Evolutionary conservation across 2,888 invertebrate genomes (phyloP).

Genomic region (Macrostomum cliftonense): DNA sequence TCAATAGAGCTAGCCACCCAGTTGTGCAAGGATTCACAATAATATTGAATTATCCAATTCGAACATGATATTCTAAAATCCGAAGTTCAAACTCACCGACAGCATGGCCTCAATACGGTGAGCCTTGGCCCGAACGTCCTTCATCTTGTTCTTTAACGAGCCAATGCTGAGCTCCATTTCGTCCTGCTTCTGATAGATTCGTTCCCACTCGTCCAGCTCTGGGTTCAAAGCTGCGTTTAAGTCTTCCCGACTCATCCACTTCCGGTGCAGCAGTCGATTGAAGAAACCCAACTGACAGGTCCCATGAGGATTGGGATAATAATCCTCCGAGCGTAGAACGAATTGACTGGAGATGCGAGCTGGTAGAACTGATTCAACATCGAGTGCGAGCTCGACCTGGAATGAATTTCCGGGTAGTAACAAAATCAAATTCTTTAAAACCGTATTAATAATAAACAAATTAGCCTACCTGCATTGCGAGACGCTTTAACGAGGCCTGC

Average conservation of each 20-base stretch:
- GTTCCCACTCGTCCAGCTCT: not conserved
- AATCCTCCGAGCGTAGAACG: constrained; percentile 13
- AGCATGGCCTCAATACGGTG: not conserved
- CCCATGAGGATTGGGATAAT: constrained; percentile 29
- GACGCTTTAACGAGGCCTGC: constrained; percentile 25
- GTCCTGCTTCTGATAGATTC: constrained; percentile 49
- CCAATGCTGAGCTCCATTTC: constrained; percentile 54
- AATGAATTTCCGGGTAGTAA: too few species aligned
- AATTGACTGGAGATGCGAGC: constrained; percentile 18
- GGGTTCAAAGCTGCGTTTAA: not conserved
- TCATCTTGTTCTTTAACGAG: constrained; percentile 47
- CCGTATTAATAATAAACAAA: too few species aligned
- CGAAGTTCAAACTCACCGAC: not conserved
- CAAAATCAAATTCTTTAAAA: too few species aligned
- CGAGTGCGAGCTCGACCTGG: constrained; percentile 26
- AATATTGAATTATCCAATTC: too few species aligned
- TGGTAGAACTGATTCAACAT: constrained; percentile 24
- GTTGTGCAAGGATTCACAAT: too few species aligned
- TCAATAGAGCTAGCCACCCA: too few species aligned
- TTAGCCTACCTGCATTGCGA: constrained; percentile 12
- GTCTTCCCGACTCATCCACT: not conserved
- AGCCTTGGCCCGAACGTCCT: constrained; percentile 20
- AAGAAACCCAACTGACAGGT: constrained; percentile 18
- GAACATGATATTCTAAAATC: too few species aligned
- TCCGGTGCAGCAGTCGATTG: constrained; percentile 42